Conservation (phyloP, 2,113 vertebrate species). For the Desmodus rotundus region DNA sequence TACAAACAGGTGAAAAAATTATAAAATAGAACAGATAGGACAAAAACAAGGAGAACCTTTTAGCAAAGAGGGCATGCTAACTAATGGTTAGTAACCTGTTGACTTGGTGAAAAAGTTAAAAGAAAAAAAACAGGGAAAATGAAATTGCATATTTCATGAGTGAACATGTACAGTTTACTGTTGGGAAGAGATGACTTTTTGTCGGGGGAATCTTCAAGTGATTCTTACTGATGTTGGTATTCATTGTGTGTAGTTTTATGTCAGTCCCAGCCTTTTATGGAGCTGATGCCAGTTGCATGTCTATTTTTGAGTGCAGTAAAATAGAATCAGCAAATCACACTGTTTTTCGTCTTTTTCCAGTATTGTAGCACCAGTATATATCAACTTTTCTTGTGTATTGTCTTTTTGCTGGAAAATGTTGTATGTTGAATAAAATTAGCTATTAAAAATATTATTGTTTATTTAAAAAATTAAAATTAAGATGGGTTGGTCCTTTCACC, state of each 20-base stretch:
- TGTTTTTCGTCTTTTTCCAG: conserved; percentile 86
- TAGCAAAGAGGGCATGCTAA: conserved; percentile 91
- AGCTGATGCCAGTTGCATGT: conserved; percentile 91
- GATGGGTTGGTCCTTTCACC: background rate
- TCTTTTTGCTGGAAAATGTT: conserved; percentile 99
- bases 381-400: conserved; percentile 99
- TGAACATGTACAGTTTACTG: conserved; percentile 92
- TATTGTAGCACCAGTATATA: conserved; percentile 97
- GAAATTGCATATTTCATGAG: conserved; percentile 99
- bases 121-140: conserved; percentile 71
- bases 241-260: conserved; percentile 95
- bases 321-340: conserved; percentile 90
- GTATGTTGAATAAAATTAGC: conserved; percentile 99
- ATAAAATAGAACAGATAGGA: conserved; percentile 56
- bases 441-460: conserved; percentile 87
- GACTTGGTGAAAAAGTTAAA: conserved; percentile 87
- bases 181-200: conserved; percentile 89
- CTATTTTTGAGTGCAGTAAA: conserved; percentile 92
- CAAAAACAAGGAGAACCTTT: conserved; percentile 76
- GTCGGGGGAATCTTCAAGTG: conserved; percentile 90
- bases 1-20: conserved; percentile 69
- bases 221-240: conserved; percentile 91
- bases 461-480: background rate
- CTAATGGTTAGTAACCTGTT: conserved; percentile 89
- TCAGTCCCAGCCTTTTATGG: conserved; percentile 85